Evolutionary conservation across 2,888 invertebrate genomes (phyloP).

Genomic region (Agrotis clavis): DNA sequence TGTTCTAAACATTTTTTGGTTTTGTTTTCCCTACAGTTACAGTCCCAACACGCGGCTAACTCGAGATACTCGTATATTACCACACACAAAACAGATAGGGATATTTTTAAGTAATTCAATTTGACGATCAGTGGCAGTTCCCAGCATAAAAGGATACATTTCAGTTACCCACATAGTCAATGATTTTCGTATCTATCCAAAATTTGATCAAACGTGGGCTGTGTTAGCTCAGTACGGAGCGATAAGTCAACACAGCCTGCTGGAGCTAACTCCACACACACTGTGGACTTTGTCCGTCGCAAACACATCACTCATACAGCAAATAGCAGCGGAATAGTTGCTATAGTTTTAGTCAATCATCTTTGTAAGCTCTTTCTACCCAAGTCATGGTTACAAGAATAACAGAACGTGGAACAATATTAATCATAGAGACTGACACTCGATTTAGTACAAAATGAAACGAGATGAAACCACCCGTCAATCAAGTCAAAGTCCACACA

Average conservation of each 20-base stretch:
- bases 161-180: neutral
- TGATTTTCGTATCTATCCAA: constrained; percentile 6
- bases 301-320: constrained; percentile 18
- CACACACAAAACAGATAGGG: no score
- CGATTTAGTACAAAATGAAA: constrained; percentile 45
- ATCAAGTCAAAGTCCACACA: constrained; percentile 28
- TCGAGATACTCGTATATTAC: neutral
- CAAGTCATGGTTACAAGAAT: neutral
- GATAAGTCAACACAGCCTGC: constrained; percentile 20
- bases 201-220: constrained; percentile 12
- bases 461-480: constrained; percentile 46
- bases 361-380: constrained; percentile 4
- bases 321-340: constrained; percentile 5
- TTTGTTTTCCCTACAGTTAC: neutral
- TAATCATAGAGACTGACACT: constrained; percentile 39
- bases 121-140: neutral
- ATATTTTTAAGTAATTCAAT: neutral
- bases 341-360: constrained; percentile 11
- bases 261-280: neutral
- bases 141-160: neutral
- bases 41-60: neutral
- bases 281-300: neutral
- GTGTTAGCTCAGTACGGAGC: constrained; percentile 5
- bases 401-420: constrained; percentile 24
- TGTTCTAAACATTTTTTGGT: neutral